Evolutionary conservation across 2,797 vertebrate genomes (phyloP), one percentile per base, ranked within the genome.

Genomic region (Acrossocheilus fasciatus): DNA sequence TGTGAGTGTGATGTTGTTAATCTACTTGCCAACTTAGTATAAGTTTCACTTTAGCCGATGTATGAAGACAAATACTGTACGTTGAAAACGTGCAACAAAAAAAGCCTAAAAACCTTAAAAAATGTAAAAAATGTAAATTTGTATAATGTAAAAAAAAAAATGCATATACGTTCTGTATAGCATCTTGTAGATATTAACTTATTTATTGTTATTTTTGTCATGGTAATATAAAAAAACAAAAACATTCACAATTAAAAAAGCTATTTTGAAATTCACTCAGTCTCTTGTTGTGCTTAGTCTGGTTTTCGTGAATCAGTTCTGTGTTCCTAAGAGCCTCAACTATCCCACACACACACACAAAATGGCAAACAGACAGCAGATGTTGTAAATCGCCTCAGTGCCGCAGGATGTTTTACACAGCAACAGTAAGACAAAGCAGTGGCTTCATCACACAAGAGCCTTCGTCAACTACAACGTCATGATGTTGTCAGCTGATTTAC

Each of bases 181-280:
- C 94, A 95, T 93, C 96, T 96, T 98, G 97, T 99, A 98, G 97
- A 98, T 98, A 98, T 95, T 94, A 95, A 97, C 96, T 98, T 99
- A 99, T 98, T 96, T 95, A 96, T 93, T 95, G 90, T 91, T 91
- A 81, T 92, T 94, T 94, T 96, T 92, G 91, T 93, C 93, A 92
- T 89, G 86, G 88, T 79, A 91, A 92, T 91, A 90, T 84, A 90
- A 90, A 90, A 89, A 86, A 78, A 90, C 91, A 92, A 90, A 91
- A 92, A 57, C 2, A 26, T 70, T 84, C 78, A 91, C 88, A 91
- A 78, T 26, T 91, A 94, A 93, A 91, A 90, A 86, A 87, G 66
- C 76, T 93, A 92, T 95, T 95, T 95, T 94, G 87, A 91, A 93
- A 90, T 30, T 26, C 36, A 72, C 4, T 64, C n/a, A 0, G 64